Percentiles rank a stretch among this genome's conserved stretches.
These are phyloP conservation scores for Spatulosminthurus flaviceps DNA, from an alignment of 2,888 invertebrate genomes.

Conservation along the genomic window DNA sequence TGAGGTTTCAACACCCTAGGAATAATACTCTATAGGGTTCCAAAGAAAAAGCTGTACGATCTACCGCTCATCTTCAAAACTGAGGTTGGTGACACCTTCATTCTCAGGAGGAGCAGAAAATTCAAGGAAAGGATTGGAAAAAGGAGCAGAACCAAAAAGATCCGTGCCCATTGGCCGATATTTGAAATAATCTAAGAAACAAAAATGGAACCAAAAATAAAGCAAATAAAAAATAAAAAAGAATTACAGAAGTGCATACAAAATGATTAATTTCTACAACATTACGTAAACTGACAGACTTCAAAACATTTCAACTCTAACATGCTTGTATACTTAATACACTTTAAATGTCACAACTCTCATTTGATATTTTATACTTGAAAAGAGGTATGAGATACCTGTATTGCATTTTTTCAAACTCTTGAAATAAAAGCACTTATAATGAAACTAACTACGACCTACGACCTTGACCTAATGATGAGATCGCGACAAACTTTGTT, in stretches of 20 bases:
- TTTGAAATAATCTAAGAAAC: conserved; percentile 52
- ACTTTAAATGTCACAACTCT: not conserved
- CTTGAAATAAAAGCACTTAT: conserved; percentile 9
- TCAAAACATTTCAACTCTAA: not conserved
- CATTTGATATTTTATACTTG: not conserved
- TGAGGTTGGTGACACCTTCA: conserved; percentile 51
- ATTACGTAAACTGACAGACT: too few species aligned
- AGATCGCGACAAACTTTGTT: not conserved
- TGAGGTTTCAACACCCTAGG: not conserved
- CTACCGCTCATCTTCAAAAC: conserved; percentile 53
- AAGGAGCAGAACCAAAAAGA: conserved; percentile 85
- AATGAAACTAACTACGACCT: not conserved
- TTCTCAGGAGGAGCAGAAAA: conserved; percentile 46
- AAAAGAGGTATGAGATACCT: not conserved
- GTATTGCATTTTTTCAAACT: conserved; percentile 13
- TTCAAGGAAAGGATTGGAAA: conserved; percentile 66
- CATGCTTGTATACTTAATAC: not conserved
- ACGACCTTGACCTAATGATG: not conserved
- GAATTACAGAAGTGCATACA: not conserved
- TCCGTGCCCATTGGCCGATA: conserved; percentile 71
- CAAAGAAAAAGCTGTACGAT: not conserved
- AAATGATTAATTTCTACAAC: too few species aligned
- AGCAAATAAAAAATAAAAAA: conserved; percentile 29
- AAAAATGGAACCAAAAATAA: conserved; percentile 30
- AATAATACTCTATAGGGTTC: conserved; percentile 10